phyloP scores from a whole-genome alignment of 2,888 invertebrate species.

The Euplexia lucipara region DNA sequence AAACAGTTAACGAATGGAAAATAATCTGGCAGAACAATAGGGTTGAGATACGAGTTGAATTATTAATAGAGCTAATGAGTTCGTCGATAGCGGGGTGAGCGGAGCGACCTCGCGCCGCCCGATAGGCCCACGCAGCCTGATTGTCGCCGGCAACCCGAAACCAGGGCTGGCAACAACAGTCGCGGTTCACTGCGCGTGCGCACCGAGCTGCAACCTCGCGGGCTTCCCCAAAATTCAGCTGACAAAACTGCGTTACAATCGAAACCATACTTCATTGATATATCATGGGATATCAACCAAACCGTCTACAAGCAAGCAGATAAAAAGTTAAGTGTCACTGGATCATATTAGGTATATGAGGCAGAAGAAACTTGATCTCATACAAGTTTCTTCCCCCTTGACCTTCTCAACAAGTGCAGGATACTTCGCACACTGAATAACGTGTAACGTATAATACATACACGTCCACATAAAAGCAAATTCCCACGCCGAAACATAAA shows the following conservation, averaged over 20 bases:
- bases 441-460: not conserved
- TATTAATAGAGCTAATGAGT: constrained; percentile 89
- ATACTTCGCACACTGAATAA: not conserved
- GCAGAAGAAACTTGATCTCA: not conserved
- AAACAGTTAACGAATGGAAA: constrained; percentile 77
- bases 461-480: constrained; percentile 5
- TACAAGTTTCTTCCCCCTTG: not conserved
- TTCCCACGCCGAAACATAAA: constrained; percentile 1
- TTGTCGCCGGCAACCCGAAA: constrained; percentile 85
- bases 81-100: constrained; percentile 85
- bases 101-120: constrained; percentile 84
- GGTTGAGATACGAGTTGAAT: constrained; percentile 86
- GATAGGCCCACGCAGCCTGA: constrained; percentile 90
- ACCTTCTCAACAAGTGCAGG: not conserved
- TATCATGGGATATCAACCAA: not conserved
- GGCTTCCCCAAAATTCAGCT: constrained; percentile 32
- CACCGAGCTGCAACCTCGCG: constrained; percentile 20
- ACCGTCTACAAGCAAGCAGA: not conserved
- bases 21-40: constrained; percentile 85
- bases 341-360: not conserved
- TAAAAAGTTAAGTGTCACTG: not conserved
- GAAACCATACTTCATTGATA: not conserved
- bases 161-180: constrained; percentile 64
- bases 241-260: not conserved
- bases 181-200: constrained; percentile 26